phyloP scores from a whole-genome alignment of 2,888 invertebrate species.

The Microplitis deprimator region DNA sequence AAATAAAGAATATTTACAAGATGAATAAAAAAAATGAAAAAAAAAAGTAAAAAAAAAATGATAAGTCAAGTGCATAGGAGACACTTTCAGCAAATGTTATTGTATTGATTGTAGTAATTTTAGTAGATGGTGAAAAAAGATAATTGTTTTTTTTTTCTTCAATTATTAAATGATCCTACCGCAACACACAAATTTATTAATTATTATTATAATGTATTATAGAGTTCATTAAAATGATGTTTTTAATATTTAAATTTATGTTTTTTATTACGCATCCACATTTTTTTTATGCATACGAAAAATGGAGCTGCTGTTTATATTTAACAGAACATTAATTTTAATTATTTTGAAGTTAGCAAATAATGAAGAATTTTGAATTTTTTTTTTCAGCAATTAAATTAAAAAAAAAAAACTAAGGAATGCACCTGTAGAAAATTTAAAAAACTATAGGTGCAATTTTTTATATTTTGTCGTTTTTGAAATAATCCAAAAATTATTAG shows the following conservation, averaged over 20 bases:
- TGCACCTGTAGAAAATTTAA: no score
- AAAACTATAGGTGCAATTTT: no score
- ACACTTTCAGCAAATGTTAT: constrained; percentile 30
- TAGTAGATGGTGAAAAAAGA: constrained; percentile 13
- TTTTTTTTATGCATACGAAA: constrained; percentile 25
- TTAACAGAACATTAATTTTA: no score
- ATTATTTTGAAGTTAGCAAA: no score
- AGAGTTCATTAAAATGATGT: constrained; percentile 10
- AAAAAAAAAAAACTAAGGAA: no score
- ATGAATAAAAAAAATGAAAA: constrained; percentile 37
- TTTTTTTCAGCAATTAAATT: no score
- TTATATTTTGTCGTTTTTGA: no score
- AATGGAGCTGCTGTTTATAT: no score
- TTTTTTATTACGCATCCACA: constrained; percentile 37
- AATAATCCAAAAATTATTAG: no score
- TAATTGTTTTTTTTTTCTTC: constrained; percentile 25
- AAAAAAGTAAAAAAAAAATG: neutral
- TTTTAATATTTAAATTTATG: constrained; percentile 21
- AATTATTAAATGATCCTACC: constrained; percentile 8
- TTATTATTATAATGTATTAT: constrained; percentile 25
- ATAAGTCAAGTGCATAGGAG: constrained; percentile 57
- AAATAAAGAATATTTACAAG: constrained; percentile 72
- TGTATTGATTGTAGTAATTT: constrained; percentile 37
- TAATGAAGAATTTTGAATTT: no score
- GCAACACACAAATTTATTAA: constrained; percentile 6